Evolutionary conservation across 2,888 invertebrate genomes (phyloP).

Genomic region (Aleiodes alternator): DNA sequence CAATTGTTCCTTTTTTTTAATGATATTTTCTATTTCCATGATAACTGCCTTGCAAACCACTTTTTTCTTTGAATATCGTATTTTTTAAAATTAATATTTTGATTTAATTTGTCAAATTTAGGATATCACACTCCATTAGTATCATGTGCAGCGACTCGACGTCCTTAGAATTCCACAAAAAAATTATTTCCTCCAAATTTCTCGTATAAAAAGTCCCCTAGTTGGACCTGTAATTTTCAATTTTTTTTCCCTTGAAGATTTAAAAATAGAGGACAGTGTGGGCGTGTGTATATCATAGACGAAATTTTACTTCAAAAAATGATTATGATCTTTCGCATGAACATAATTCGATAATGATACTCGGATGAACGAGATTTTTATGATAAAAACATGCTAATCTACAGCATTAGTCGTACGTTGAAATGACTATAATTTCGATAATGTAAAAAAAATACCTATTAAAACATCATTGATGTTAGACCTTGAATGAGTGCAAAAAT

Average conservation of each 20-base stretch:
- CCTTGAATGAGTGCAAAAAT: neutral
- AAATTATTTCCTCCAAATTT: neutral
- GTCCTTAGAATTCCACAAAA: too few relatives aligned
- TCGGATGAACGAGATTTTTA: constrained; percentile 66
- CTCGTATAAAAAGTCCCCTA: neutral
- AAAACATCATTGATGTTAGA: constrained; percentile 66
- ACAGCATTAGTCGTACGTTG: constrained; percentile 66
- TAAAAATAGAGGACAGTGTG: constrained; percentile 1
- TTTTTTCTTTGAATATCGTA: neutral
- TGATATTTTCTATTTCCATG: too few relatives aligned
- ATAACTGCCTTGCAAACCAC: too few relatives aligned
- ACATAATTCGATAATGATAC: constrained; percentile 74
- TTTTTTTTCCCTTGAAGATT: neutral
- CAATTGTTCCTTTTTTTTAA: too few relatives aligned
- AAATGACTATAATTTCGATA: constrained; percentile 69
- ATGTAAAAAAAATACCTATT: constrained; percentile 67
- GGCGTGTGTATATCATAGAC: constrained; percentile 66
- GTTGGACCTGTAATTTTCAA: neutral
- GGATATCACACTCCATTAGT: too few relatives aligned
- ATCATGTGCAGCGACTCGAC: too few relatives aligned
- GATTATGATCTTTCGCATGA: constrained; percentile 71
- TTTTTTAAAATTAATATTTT: neutral
- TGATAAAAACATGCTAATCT: constrained; percentile 73
- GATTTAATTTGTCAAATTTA: neutral
- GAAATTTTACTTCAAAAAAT: constrained; percentile 63